Percentiles rank a stretch among this genome's conserved stretches.
phyloP scores from a whole-genome alignment of 53 echinoderm and acorn worm genomes.

The Henricia sp. region DNA sequence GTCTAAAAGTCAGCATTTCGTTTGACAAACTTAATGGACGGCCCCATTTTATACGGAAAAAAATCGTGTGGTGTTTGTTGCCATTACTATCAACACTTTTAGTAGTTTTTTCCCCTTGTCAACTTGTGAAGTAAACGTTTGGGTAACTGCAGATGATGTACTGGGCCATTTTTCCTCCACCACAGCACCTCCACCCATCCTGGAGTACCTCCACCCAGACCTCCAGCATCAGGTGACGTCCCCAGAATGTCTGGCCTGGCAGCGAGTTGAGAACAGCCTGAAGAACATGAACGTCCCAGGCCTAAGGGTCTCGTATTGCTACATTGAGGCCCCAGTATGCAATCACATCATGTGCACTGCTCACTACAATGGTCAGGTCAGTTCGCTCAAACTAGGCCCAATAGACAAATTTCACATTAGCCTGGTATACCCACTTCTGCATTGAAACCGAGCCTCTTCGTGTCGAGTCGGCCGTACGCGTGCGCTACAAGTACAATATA shows the following conservation, averaged over 20 bases:
- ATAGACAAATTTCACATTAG: too few relatives aligned
- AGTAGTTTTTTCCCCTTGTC: neutral
- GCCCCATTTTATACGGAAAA: too few relatives aligned
- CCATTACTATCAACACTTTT: neutral
- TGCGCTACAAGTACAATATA: too few relatives aligned
- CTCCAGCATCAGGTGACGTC: neutral
- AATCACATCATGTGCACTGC: conserved; percentile 55
- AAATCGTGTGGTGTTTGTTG: too few relatives aligned
- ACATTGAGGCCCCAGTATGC: conserved; percentile 26
- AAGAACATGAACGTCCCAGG: conserved; percentile 23
- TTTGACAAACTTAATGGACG: too few relatives aligned
- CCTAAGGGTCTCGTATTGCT: conserved; percentile 21
- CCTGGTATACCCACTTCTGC: too few relatives aligned
- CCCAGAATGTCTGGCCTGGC: conserved; percentile 26
- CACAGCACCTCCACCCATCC: conserved; percentile 9
- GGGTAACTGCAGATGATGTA: too few relatives aligned
- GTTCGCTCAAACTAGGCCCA: too few relatives aligned
- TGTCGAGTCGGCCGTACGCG: too few relatives aligned
- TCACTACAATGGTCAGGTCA: conserved; percentile 25
- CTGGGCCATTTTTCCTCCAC: neutral
- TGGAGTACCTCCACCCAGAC: neutral
- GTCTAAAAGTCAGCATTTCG: too few relatives aligned
- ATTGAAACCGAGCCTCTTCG: too few relatives aligned
- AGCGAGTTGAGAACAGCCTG: conserved; percentile 42
- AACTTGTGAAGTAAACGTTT: too few relatives aligned